Percentiles rank a stretch among this genome's conserved stretches.
Conservation (phyloP, 2,888 invertebrate species). For the Lampropteryx suffumata region DNA sequence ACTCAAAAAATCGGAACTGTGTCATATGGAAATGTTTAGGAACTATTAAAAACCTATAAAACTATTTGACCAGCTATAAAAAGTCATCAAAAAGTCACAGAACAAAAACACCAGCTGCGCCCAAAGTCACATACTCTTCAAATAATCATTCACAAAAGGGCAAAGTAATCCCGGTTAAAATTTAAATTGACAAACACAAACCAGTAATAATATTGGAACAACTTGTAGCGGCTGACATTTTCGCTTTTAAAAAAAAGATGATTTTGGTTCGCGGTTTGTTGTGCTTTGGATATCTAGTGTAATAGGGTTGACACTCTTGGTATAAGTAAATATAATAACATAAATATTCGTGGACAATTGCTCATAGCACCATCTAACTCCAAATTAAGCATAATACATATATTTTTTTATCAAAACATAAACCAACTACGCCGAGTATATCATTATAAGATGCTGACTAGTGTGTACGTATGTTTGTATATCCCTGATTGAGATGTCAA, state of each 20-base stretch:
- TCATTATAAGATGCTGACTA: too few species aligned
- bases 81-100: conserved; percentile 13
- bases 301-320: conserved; percentile 37
- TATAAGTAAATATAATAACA: background rate
- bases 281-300: conserved; percentile 38
- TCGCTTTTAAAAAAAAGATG: conserved; percentile 65
- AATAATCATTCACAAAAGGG: conserved; percentile 44
- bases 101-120: conserved; percentile 17
- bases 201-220: conserved; percentile 66
- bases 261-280: conserved; percentile 48
- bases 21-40: conserved; percentile 14
- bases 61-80: background rate
- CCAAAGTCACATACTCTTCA: conserved; percentile 11
- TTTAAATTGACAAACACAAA: conserved; percentile 58
- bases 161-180: conserved; percentile 51
- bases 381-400: too few species aligned
- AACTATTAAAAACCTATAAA: conserved; percentile 17
- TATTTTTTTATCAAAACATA: too few species aligned
- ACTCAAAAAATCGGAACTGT: conserved; percentile 8
- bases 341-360: background rate
- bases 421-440: too few species aligned
- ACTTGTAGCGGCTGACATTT: conserved; percentile 70
- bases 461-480: too few species aligned
- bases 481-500: too few species aligned
- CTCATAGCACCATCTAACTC: too few species aligned